phyloP scores from a whole-genome alignment of 2,888 invertebrate species.

The Scaptomyza parva region DNA sequence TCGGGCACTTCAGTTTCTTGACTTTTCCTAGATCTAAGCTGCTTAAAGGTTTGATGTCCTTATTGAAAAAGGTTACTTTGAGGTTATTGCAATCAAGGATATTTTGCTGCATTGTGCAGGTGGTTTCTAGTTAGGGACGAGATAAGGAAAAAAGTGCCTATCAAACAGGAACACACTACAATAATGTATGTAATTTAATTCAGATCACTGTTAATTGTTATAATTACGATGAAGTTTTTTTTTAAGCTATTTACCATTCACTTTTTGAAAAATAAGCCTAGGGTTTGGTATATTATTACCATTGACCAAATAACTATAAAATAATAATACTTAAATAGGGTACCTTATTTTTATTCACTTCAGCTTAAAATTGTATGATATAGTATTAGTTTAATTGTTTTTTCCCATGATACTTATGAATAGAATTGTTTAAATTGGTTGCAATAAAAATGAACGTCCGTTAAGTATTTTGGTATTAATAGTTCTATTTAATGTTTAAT shows the following conservation, averaged over 20 bases:
- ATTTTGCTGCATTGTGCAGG: slow-evolving; percentile 17
- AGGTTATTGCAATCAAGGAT: not conserved
- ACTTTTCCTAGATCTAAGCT: slow-evolving; percentile 48
- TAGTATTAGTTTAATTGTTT: not conserved
- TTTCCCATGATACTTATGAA: no score
- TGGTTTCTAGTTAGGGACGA: not conserved
- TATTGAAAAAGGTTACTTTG: slow-evolving; percentile 17
- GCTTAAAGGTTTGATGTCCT: slow-evolving; percentile 52
- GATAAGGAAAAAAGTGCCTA: not conserved
- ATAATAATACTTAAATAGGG: no score
- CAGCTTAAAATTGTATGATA: not conserved
- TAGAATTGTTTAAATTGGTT: no score
- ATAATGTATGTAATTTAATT: slow-evolving; percentile 16
- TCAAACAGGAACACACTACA: not conserved
- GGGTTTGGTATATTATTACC: not conserved
- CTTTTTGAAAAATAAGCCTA: not conserved
- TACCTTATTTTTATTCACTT: not conserved
- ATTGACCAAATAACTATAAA: no score
- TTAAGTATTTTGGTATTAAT: no score
- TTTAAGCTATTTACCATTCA: not conserved
- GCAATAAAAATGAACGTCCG: no score
- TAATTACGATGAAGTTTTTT: not conserved
- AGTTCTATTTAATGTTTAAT: no score
- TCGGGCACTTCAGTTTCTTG: slow-evolving; percentile 31
- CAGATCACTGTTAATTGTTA: slow-evolving; percentile 7